A percentile compares a stretch with the other conserved stretches of the same genome.
phyloP scores from a whole-genome alignment of 2,113 vertebrate genomes.

The Echinops telfairi region DNA sequence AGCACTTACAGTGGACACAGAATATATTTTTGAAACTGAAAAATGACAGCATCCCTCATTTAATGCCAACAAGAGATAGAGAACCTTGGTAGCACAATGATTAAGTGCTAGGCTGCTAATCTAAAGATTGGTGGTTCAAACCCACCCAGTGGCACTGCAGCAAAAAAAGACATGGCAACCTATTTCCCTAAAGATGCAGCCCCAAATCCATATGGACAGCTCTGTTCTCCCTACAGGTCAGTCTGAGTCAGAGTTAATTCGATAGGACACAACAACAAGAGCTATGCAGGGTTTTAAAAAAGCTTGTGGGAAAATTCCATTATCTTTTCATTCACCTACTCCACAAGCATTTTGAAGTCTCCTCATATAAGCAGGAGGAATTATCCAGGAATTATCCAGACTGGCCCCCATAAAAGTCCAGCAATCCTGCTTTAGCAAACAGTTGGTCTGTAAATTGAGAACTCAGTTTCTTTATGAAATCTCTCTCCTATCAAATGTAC shows the following conservation, averaged over 20 bases:
- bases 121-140: no score
- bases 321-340: no score
- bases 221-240: not conserved
- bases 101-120: no score
- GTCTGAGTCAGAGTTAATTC: not conserved
- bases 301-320: no score
- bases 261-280: not conserved
- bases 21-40: conserved; percentile 5
- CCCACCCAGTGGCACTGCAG: not conserved
- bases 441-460: conserved; percentile 5
- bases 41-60: not conserved
- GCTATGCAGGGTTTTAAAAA: no score
- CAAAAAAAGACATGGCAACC: not conserved
- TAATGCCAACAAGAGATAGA: not conserved
- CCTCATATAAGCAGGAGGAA: no score
- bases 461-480: not conserved
- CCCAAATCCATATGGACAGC: not conserved
- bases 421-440: not conserved
- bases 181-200: not conserved
- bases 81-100: not conserved
- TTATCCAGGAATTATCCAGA: no score
- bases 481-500: not conserved
- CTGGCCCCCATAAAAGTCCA: not conserved
- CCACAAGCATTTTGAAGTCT: no score
- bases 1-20: not conserved